Conservation (phyloP, 1,140 invertebrate species). For the Hormaphis cornu region DNA sequence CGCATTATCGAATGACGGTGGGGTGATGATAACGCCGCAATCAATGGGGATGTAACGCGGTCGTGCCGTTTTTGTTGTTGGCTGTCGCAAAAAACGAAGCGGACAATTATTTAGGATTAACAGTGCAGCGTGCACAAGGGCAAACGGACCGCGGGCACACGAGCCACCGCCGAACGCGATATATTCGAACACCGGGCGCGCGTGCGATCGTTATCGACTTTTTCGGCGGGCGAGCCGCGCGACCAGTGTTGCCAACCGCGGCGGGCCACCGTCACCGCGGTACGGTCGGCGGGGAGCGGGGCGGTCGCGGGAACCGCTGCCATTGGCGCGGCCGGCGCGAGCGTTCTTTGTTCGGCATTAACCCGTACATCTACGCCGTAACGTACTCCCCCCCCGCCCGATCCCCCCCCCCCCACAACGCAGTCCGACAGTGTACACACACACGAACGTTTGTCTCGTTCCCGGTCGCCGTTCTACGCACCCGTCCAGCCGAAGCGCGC, state of each 20-base stretch:
- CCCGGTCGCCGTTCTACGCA: conserved; percentile 8
- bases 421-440: not conserved
- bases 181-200: not conserved
- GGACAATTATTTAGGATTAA: too few species aligned
- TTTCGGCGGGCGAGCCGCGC: not conserved
- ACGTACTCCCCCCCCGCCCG: not conserved
- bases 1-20: too few species aligned
- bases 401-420: not conserved
- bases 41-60: too few species aligned
- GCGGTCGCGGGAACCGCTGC: conserved; percentile 25
- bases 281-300: not conserved
- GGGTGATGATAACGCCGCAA: too few species aligned
- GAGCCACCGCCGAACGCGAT: too few species aligned
- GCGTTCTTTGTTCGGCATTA: conserved; percentile 1
- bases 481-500: conserved; percentile 21
- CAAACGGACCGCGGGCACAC: too few species aligned
- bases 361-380: conserved; percentile 3
- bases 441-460: conserved; percentile 13
- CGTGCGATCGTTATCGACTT: conserved; percentile 1
- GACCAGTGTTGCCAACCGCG: not conserved
- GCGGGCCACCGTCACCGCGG: not conserved
- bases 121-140: too few species aligned
- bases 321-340: not conserved
- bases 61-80: too few species aligned
- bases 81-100: too few species aligned